Base-by-base conservation (phyloP, 2,797 vertebrate genomes). In the Dicrostonyx torquatus region DNA sequence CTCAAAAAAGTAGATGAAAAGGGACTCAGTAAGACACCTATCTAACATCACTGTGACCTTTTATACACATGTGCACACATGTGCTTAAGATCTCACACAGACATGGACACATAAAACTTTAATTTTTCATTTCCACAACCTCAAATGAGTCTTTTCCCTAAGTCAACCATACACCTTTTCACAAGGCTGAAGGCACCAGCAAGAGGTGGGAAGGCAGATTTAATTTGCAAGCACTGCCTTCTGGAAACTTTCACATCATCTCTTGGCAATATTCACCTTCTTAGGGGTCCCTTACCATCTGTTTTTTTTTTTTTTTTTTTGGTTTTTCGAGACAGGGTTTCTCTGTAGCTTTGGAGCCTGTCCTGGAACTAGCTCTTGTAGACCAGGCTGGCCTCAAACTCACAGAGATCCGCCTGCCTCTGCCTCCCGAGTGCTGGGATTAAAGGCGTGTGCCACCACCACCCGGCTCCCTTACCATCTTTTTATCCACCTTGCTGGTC, bases 391-490 rank as follows among this genome's bases (percentile, higher is more conserved):
- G n/a, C n/a, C n/a, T n/a, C n/a, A n/a, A n/a, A n/a, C n/a, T n/a
- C n/a, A n/a, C n/a, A n/a, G n/a, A n/a, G n/a, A n/a, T n/a, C n/a
- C n/a, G n/a, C n/a, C n/a, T n/a, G n/a, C n/a, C n/a, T n/a, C n/a
- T n/a, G n/a, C n/a, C n/a, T n/a, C n/a, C n/a, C n/a, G n/a, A n/a
- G n/a, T n/a, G n/a, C n/a, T n/a, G n/a, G n/a, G n/a, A n/a, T n/a
- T n/a, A n/a, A n/a, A n/a, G n/a, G n/a, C n/a, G n/a, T n/a, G n/a
- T n/a, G n/a, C n/a, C n/a, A n/a, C n/a, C n/a, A n/a, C n/a, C n/a
- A n/a, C n/a, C n/a, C n/a, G n/a, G n/a, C n/a, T 93, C 95, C 96
- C 77, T 88, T 90, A 89, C 45, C 13, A 37, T 93, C 90, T 84
- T 90, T 86, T 95, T 94, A 79, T 29, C 75, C 26, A 20, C 40